Evolutionary conservation across 2,113 vertebrate species (phyloP), one percentile per base, ranked within the genome.

Genomic region (Morone saxatilis): DNA sequence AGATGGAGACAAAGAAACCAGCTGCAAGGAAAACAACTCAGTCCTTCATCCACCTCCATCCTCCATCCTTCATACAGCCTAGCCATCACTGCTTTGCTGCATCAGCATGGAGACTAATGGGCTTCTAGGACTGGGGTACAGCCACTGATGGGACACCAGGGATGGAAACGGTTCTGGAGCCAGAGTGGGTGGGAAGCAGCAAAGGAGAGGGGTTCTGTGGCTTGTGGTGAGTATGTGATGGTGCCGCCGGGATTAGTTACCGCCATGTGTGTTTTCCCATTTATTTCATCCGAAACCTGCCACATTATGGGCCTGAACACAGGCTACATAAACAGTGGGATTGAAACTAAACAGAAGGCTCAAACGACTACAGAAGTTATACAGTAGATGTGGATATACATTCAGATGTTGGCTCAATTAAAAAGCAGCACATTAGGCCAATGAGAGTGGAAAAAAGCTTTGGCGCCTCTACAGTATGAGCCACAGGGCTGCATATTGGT

Each of bases 191-290:
- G 87, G 88, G 75, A 91, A 81, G 43, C 72, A 38, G 73, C 51
- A 43, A 78, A 16, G 45, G 72, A 80, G 84, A 90, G 80, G 65
- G 77, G 75, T 76, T 84, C 75, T 91, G 89, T 78, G 89, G 89
- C 76, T 93, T 93, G 92, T 81, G 92, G 91, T 73, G 83, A 89
- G 84, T 45, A 69, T 85, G 74, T 70, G 86, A 91, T 83, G 91
- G 86, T 94, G 87, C 82, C 63, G 83, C 62, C 45, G 82, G 90
- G 86, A 91, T 91, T 91, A 91, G 89, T 87, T 88, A 88, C 83
- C 71, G 70, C 80, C 90, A 85, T 87, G 85, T 91, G 92, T 86
- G 83, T 89, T 92, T 93, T 91, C 83, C 86, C 80, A 90, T 91
- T 93, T 76, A 88, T 87, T 91, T 89, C 78, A 90, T 82, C 73